Evolutionary conservation across 2,888 invertebrate genomes (phyloP), one percentile per base, ranked within the genome.

Genomic region (Cephus pygmeus): DNA sequence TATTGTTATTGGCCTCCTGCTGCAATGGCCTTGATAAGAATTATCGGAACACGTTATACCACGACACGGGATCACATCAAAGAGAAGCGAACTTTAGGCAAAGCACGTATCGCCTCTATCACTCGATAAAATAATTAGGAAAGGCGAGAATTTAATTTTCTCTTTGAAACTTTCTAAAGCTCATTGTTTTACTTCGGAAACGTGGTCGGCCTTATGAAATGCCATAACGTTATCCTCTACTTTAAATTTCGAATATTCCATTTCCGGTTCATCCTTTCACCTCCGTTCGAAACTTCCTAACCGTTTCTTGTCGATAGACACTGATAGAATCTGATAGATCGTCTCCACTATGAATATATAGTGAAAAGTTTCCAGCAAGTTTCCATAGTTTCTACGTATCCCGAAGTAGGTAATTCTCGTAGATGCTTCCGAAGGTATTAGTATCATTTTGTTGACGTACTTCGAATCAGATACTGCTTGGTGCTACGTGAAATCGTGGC

Each of bases 51-150:
- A 56, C 23, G 23, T 23, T 56, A 2, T 9, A 56, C 23, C 56
- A 9, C 2, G 31, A 3, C 31, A 3, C 31, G 31, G 30, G 31
- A 11, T 33, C 56, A 56, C 23, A 9, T 56, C 56, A 56, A 56
- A 56, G 23, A 23, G 56, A 56, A 56, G 0, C 23, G 23, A 56
- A 56, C 56, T 56, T 56, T 23, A 56, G 9, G 56, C 56, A 23
- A 23, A 23, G 56, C 56, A 56, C 56, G 56, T 56, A 56, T 56
- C 56, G 56, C 56, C 12, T 31, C 31, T 75, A 35, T 78, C 75
- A 73, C 73, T 78, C 75, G 68, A 75, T 76, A 78, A 78, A 78
- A 75, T 78, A 78, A 78, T 78, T 78, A 78, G 40, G 35, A 68
- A 40, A 78, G 73, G 75, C 73, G 78, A 71, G 75, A 78, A 78